Conservation (phyloP, 2,797 vertebrate genomes). For the Liparis tanakae region DNA sequence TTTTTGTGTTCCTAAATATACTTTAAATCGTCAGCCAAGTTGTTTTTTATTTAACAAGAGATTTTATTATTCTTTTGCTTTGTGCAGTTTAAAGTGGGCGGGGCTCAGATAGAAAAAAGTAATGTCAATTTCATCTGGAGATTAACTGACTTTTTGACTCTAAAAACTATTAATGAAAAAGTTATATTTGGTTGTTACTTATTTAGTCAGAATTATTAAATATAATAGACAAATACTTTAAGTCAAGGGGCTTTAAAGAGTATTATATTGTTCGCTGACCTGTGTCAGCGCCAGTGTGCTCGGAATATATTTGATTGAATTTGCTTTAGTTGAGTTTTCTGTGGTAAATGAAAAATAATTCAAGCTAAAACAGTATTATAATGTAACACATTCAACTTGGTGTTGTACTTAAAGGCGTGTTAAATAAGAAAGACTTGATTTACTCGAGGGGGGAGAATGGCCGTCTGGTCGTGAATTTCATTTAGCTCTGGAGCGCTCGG, state of each 20-base stretch:
- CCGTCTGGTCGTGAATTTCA: slow-evolving; percentile 64
- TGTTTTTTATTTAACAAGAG: neutral
- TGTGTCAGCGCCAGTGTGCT: slow-evolving; percentile 23
- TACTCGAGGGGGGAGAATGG: slow-evolving; percentile 53
- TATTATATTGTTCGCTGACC: slow-evolving; percentile 6
- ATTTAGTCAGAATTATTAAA: neutral
- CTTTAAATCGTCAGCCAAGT: neutral
- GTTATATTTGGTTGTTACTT: neutral
- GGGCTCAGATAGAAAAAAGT: neutral
- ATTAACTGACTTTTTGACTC: neutral
- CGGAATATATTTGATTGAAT: slow-evolving; percentile 27
- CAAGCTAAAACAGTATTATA: slow-evolving; percentile 44
- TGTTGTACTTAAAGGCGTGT: slow-evolving; percentile 50
- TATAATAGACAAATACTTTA: neutral
- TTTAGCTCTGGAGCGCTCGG: slow-evolving; percentile 43
- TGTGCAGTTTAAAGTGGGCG: neutral
- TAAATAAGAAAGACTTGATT: slow-evolving; percentile 59
- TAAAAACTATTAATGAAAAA: neutral
- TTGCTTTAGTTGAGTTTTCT: slow-evolving; percentile 30
- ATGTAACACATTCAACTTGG: slow-evolving; percentile 52
- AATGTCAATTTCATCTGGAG: neutral
- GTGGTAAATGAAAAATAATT: slow-evolving; percentile 38
- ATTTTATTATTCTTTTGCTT: neutral
- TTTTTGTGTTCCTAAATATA: neutral
- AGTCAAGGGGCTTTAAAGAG: neutral